Percentiles rank a stretch among this genome's conserved stretches.
phyloP scores from a whole-genome alignment of 2,888 invertebrate species.

The Axea sp. region DNA sequence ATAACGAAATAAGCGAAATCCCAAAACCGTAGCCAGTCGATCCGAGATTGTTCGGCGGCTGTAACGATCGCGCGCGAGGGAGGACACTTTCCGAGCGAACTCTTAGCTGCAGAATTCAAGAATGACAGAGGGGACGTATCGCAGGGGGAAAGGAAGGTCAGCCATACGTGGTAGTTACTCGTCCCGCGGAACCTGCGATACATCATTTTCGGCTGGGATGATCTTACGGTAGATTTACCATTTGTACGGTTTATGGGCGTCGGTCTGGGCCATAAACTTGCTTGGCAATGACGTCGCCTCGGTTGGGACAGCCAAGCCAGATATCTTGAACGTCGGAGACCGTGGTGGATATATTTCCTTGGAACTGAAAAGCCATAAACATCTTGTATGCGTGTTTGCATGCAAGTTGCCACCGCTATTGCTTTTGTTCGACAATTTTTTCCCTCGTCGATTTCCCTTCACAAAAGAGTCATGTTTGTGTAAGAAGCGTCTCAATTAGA shows the following conservation, averaged over 20 bases:
- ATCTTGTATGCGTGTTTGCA: conserved; percentile 46
- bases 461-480: too few relatives aligned
- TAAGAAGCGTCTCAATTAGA: too few relatives aligned
- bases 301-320: conserved; percentile 57
- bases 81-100: conserved; percentile 36
- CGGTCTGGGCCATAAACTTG: conserved; percentile 79
- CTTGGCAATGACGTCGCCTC: conserved; percentile 78
- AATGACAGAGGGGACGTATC: conserved; percentile 37
- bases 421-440: conserved; percentile 40
- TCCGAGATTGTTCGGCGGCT: conserved; percentile 60
- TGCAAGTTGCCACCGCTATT: conserved; percentile 32
- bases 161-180: conserved; percentile 66
- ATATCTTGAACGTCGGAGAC: conserved; percentile 41
- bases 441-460: not conserved
- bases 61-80: conserved; percentile 41
- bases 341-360: conserved; percentile 49
- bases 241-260: conserved; percentile 79
- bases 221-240: conserved; percentile 80
- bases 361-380: conserved; percentile 52
- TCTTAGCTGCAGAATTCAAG: conserved; percentile 53
- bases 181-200: conserved; percentile 75
- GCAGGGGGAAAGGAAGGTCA: conserved; percentile 62
- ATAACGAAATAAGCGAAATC: conserved; percentile 19
- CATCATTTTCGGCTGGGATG: conserved; percentile 80
- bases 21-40: conserved; percentile 56